Evolutionary conservation across 64 coral and sea anemone genomes (phyloP).

Genomic region (Porites lutea): DNA sequence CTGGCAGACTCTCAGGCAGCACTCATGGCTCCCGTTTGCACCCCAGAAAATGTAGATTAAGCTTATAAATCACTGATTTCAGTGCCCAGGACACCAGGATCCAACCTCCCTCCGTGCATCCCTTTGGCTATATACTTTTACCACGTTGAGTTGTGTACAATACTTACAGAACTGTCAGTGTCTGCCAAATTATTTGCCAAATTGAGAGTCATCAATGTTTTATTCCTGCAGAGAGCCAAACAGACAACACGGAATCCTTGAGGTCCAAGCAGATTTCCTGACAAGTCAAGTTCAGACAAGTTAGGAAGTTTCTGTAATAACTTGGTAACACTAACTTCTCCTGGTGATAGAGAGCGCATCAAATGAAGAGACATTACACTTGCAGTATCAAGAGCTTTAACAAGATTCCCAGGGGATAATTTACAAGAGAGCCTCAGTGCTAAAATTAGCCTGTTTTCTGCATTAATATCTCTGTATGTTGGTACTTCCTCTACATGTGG

Average conservation of each 20-base stretch:
- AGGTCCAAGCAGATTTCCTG: constrained; percentile 74
- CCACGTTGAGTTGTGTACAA: not conserved
- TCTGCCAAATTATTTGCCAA: constrained; percentile 77
- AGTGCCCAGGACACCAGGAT: too few relatives aligned
- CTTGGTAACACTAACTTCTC: constrained; percentile 17
- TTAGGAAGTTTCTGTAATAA: constrained; percentile 30
- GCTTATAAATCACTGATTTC: too few relatives aligned
- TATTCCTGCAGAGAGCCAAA: constrained; percentile 68
- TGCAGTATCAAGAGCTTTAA: constrained; percentile 50
- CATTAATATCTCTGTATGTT: constrained; percentile 10
- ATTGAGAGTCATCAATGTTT: constrained; percentile 54
- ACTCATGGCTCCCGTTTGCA: too few relatives aligned
- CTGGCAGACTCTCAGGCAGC: too few relatives aligned
- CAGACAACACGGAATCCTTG: constrained; percentile 77
- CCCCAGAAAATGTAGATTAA: too few relatives aligned
- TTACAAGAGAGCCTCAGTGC: constrained; percentile 72
- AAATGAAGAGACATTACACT: constrained; percentile 66
- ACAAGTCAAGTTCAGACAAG: constrained; percentile 68
- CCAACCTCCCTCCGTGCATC: too few relatives aligned
- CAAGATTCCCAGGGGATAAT: constrained; percentile 48
- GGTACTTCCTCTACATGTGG: not conserved
- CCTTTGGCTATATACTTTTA: too few relatives aligned
- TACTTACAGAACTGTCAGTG: constrained; percentile 82
- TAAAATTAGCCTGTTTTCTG: constrained; percentile 46
- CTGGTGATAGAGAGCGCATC: constrained; percentile 16